Evolutionary conservation across 2,113 vertebrate species (phyloP), one percentile per base, ranked within the genome.

Genomic region (cattle (Bos taurus)): DNA sequence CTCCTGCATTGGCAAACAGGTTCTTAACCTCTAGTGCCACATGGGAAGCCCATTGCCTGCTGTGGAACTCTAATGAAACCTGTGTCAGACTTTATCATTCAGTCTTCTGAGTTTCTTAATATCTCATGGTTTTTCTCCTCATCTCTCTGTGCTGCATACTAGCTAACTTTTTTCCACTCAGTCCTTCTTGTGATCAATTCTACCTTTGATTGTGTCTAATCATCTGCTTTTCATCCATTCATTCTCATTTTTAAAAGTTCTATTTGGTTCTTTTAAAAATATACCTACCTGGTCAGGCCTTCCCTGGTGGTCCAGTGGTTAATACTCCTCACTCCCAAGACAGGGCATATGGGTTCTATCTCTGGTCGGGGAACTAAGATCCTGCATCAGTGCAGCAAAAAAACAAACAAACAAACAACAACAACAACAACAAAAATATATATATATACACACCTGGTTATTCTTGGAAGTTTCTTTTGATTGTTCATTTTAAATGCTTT

Each of bases 371-470:
- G 23, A 26, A 43, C 71, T 43, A 26, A 77, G 40, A 77, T 77
- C 36, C 12, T 77, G 6, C 36, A 74, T 43, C 36, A 74, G 67
- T 74, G 36, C 21, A 74, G n/a, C 71, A 19, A 7, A 14, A 54
- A 57, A 56, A 40, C 40, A 40, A 40, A 40, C 40, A 40, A 40
- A 40, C 40, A 40, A 40, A 40, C 40, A 40, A 40, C 40, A 40
- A 40, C 40, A 40, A 40, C 40, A 40, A 40, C 40, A 40, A 40
- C 4, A 40, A 40, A 40, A 4, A 40, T 40, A 40, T 40, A 59
- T 0, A 59, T 0, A 59, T 5, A 25, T 1, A 59, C 11, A 59
- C 26, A 77, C 10, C 33, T 50, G n/a, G 17, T 16, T 43, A 50
- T 33, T 56, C 78, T 67, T 40, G 40, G 54, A 92, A 87, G 9